Conservation (phyloP, 2,797 vertebrate species). For the Phoebastria nigripes region DNA sequence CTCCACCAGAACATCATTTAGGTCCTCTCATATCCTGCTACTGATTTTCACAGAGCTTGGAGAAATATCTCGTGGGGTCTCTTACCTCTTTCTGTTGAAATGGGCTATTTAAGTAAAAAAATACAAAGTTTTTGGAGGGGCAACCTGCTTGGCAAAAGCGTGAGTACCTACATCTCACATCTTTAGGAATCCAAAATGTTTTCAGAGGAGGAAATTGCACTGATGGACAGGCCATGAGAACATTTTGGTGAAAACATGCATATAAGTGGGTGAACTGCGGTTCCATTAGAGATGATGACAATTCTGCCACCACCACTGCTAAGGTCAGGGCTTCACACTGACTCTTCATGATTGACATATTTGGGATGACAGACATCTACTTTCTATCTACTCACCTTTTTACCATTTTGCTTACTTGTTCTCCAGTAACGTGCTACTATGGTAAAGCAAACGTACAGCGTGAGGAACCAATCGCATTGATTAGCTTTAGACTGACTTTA, state of each 20-base stretch:
- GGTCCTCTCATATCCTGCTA: not conserved
- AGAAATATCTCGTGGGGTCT: not conserved
- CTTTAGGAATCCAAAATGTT: not conserved
- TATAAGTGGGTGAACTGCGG: not conserved
- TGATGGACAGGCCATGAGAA: not conserved
- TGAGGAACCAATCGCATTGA: not conserved
- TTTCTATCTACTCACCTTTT: not conserved
- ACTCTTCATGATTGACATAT: not conserved
- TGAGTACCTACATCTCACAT: accelerated
- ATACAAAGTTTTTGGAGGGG: not conserved
- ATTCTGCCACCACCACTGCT: not conserved
- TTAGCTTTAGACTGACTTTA: not conserved
- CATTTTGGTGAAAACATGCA: not conserved
- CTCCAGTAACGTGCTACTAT: not conserved
- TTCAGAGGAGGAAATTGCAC: not conserved
- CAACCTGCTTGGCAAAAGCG: not conserved
- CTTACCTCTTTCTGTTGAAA: not conserved
- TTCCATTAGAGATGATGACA: not conserved
- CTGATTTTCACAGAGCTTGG: not conserved
- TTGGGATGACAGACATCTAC: not conserved
- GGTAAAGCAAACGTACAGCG: not conserved
- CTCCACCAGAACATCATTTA: not conserved
- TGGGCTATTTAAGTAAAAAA: not conserved
- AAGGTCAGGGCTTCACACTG: not conserved
- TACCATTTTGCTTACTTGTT: not conserved